These are phyloP conservation scores for Syngnathus floridae DNA, from an alignment of 2,113 vertebrate genomes.

Conservation along the genomic window DNA sequence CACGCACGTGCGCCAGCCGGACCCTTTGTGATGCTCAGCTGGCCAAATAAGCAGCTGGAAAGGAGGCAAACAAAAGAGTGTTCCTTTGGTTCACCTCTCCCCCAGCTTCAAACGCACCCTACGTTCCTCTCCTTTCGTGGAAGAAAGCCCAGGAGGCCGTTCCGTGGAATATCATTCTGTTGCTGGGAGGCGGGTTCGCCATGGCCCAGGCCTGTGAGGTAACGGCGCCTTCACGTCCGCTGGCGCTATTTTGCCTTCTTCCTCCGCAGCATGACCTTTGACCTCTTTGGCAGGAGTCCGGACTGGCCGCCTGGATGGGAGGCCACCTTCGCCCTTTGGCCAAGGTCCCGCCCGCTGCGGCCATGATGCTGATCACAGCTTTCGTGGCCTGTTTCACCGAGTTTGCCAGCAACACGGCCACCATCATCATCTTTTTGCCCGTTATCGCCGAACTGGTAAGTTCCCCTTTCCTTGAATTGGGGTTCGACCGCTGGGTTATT, in stretches of 20 bases:
- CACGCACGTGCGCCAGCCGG: constrained; percentile 13
- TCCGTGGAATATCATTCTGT: constrained; percentile 92
- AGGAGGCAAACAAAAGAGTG: neutral
- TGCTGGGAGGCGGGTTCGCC: constrained; percentile 92
- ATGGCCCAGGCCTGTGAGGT: constrained; percentile 99
- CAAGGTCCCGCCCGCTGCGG: constrained; percentile 75
- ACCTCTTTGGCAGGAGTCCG: constrained; percentile 78
- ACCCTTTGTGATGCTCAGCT: constrained; percentile 52
- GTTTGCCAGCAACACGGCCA: constrained; percentile 96
- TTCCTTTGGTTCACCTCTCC: neutral
- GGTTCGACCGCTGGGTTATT: too few species aligned
- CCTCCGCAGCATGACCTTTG: neutral
- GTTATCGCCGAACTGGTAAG: constrained; percentile 91
- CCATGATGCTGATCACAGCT: constrained; percentile 81
- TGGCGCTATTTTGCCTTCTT: constrained; percentile 24
- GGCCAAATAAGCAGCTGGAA: constrained; percentile 55
- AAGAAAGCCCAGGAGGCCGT: constrained; percentile 85
- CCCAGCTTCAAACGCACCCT: constrained; percentile 79
- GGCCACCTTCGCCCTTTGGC: constrained; percentile 83
- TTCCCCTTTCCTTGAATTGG: neutral
- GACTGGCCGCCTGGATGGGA: constrained; percentile 90
- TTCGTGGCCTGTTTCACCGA: constrained; percentile 91
- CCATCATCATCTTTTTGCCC: constrained; percentile 92
- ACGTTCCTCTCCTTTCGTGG: constrained; percentile 84
- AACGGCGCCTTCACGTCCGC: neutral